Conservation (phyloP, 2,888 invertebrate species). For the Dasysyrphus albostriatus region DNA sequence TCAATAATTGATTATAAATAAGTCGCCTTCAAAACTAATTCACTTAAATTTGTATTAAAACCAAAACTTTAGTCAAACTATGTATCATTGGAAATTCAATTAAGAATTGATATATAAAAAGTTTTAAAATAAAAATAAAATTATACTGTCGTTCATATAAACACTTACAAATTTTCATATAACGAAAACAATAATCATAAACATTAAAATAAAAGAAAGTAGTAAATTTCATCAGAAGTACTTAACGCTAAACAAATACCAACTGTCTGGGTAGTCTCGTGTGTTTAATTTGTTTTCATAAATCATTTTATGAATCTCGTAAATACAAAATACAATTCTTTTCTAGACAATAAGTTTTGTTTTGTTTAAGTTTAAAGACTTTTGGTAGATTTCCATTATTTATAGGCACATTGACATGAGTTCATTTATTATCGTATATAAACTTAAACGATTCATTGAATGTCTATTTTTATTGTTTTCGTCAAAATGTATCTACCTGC, state of each 20-base stretch:
- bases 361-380: not conserved
- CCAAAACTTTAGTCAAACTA: not conserved
- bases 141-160: not conserved
- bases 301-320: not conserved
- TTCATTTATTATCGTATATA: not conserved
- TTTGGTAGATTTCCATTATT: not conserved
- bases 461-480: not conserved
- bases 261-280: not conserved
- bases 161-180: not conserved
- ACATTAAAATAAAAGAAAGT: not conserved
- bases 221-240: not conserved
- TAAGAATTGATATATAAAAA: not conserved
- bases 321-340: not conserved
- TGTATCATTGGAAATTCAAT: not conserved
- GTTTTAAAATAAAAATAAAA: not conserved
- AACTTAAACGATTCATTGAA: not conserved
- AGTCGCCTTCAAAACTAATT: not conserved
- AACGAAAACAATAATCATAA: not conserved
- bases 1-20: not conserved
- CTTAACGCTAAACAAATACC: not conserved
- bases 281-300: conserved; percentile 19
- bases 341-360: not conserved
- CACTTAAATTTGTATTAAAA: not conserved
- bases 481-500: too few relatives aligned
- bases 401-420: conserved; percentile 3